Percentiles rank a stretch among this genome's conserved stretches.
Conservation (phyloP, 92 coral and sea anemone species). For the Plumapathes pennacea region DNA sequence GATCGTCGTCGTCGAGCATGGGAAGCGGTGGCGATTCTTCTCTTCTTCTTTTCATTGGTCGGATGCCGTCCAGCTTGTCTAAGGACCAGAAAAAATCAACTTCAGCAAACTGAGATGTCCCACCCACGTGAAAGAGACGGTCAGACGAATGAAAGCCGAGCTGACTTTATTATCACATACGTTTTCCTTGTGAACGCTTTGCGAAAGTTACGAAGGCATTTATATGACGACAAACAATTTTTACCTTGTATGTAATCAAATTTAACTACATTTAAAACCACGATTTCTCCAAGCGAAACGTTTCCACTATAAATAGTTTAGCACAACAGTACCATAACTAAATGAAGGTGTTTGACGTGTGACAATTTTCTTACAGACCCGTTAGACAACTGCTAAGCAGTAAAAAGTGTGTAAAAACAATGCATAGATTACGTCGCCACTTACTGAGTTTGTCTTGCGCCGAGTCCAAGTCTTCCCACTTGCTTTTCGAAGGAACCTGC, state of each 20-base stretch:
- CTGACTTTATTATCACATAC: too few species aligned
- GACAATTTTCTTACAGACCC: too few species aligned
- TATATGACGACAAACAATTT: not conserved
- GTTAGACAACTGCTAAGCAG: too few species aligned
- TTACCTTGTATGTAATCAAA: not conserved
- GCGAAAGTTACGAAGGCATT: not conserved
- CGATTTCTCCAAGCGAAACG: too few species aligned
- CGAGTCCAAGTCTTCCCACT: constrained; percentile 95
- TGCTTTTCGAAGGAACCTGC: constrained; percentile 84
- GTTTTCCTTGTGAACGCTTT: not conserved
- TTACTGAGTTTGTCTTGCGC: constrained; percentile 86
- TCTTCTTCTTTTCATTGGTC: constrained; percentile 70
- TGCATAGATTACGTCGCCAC: constrained; percentile 2
- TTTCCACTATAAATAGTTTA: too few species aligned
- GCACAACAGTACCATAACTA: too few species aligned
- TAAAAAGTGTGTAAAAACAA: not conserved
- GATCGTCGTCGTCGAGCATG: constrained; percentile 85
- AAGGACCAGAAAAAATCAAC: not conserved
- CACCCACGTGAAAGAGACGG: too few species aligned
- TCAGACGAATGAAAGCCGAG: too few species aligned
- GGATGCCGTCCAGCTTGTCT: constrained; percentile 98
- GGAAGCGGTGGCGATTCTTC: constrained; percentile 70
- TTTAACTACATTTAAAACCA: too few species aligned
- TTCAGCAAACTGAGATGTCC: too few species aligned
- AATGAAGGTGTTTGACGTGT: too few species aligned